These are phyloP conservation scores for Spongilla lacustris DNA, from an alignment of 37 sponge, comb jelly and placozoan genomes.

Conservation along the genomic window DNA sequence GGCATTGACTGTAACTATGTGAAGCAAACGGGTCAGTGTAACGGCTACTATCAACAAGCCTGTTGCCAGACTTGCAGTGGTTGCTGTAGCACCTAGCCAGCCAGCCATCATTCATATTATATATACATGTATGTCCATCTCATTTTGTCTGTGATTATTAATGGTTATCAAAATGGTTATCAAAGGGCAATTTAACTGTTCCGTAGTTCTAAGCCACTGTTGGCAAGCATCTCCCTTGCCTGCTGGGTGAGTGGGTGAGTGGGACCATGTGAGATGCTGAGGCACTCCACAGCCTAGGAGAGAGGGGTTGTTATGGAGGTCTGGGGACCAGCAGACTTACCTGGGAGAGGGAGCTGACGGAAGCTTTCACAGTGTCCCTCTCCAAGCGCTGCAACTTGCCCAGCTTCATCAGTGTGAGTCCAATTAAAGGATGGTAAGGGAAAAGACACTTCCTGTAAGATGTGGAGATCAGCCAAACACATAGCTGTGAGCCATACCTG, in stretches of 20 bases:
- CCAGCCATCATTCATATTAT: not conserved
- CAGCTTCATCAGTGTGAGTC: slow-evolving; percentile 36
- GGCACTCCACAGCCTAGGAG: slow-evolving; percentile 3
- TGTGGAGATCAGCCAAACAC: not conserved
- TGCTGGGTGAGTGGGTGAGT: slow-evolving; percentile 4
- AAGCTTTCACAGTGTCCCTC: not conserved
- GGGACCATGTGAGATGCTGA: slow-evolving; percentile 2
- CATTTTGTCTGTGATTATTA: not conserved
- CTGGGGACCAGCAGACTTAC: not conserved
- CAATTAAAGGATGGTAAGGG: slow-evolving; percentile 17
- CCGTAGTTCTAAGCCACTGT: slow-evolving; percentile 15
- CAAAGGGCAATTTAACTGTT: not conserved
- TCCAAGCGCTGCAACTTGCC: slow-evolving; percentile 45
- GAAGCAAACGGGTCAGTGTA: not conserved
- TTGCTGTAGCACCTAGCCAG: not conserved
- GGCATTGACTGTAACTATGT: not conserved
- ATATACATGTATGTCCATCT: not conserved
- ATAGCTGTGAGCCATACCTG: not conserved
- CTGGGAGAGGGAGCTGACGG: slow-evolving; percentile 1
- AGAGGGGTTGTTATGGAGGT: not conserved
- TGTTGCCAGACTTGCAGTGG: not conserved
- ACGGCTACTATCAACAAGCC: not conserved
- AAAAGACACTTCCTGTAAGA: not conserved
- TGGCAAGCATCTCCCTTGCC: slow-evolving; percentile 7
- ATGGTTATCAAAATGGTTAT: not conserved